Evolutionary conservation across 2,888 invertebrate genomes (phyloP).

Genomic region (Pharmacophagus antenor): DNA sequence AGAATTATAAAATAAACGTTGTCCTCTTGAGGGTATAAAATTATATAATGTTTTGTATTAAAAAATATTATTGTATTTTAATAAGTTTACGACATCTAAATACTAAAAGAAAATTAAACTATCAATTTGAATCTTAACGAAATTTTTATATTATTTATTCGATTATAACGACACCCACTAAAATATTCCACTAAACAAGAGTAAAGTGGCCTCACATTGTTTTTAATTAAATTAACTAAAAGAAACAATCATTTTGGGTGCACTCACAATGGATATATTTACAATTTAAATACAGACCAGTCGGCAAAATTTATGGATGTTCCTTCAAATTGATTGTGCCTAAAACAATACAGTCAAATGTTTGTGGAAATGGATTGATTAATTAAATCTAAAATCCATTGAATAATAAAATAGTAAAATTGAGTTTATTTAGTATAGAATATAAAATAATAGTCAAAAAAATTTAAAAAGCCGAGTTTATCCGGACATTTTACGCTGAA

Average conservation of each 20-base stretch:
- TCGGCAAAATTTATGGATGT: conserved; percentile 12
- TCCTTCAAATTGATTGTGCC: conserved; percentile 22
- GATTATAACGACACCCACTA: background rate
- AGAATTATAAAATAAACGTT: too few species aligned
- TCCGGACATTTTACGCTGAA: too few species aligned
- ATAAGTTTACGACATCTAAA: too few species aligned
- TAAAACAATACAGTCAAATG: conserved; percentile 24
- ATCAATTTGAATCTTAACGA: background rate
- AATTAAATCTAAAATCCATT: conserved; percentile 19
- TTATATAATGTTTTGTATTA: too few species aligned
- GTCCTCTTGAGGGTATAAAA: too few species aligned
- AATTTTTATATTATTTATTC: background rate
- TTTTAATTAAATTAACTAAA: conserved; percentile 3
- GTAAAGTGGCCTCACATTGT: background rate
- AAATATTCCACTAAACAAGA: background rate
- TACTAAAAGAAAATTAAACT: too few species aligned
- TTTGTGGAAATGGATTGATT: conserved; percentile 18
- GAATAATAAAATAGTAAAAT: conserved; percentile 18
- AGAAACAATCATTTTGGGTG: background rate
- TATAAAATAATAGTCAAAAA: too few species aligned
- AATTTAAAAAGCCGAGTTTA: too few species aligned
- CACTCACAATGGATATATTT: conserved; percentile 11
- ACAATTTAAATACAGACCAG: conserved; percentile 14
- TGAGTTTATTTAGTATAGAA: background rate
- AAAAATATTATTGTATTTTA: too few species aligned